These are phyloP conservation scores for Carduelis carduelis DNA, from an alignment of 2,797 vertebrate species.

Conservation along the genomic window DNA sequence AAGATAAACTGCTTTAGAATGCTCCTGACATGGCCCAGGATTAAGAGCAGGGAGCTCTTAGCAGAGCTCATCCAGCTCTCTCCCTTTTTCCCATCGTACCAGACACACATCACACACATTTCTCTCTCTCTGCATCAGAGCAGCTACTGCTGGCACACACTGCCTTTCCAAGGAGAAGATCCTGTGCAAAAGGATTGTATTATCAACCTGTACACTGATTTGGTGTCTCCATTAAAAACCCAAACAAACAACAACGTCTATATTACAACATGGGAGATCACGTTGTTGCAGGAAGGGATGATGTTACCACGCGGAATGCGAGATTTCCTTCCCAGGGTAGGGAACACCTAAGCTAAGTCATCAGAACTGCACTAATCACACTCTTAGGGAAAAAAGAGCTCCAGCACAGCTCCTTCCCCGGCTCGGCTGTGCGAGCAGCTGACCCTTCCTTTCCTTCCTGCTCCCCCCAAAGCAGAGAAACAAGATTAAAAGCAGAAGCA, in stretches of 20 bases:
- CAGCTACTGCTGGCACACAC: neutral
- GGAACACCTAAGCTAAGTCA: neutral
- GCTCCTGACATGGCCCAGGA: conserved; percentile 45
- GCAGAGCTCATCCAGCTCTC: conserved; percentile 11
- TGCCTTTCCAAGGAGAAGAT: conserved; percentile 13
- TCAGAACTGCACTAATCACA: neutral
- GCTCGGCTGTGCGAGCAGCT: neutral
- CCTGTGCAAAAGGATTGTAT: neutral
- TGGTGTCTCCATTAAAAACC: neutral
- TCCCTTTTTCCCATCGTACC: neutral
- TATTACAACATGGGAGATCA: neutral
- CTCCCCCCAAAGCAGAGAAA: conserved; percentile 32
- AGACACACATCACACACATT: neutral
- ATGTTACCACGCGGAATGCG: neutral
- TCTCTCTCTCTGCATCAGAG: neutral
- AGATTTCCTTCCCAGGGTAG: neutral
- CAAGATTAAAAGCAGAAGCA: conserved; percentile 68
- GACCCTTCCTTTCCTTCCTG: conserved; percentile 48
- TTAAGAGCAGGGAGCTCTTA: conserved; percentile 63
- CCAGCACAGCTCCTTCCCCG: neutral
- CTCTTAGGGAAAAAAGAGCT: neutral
- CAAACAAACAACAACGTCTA: neutral
- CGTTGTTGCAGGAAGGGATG: neutral
- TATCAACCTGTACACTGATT: neutral
- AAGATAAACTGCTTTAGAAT: conserved; percentile 76